Base-by-base conservation (phyloP, 2,888 invertebrate species). In the Nymphalis urticae region DNA sequence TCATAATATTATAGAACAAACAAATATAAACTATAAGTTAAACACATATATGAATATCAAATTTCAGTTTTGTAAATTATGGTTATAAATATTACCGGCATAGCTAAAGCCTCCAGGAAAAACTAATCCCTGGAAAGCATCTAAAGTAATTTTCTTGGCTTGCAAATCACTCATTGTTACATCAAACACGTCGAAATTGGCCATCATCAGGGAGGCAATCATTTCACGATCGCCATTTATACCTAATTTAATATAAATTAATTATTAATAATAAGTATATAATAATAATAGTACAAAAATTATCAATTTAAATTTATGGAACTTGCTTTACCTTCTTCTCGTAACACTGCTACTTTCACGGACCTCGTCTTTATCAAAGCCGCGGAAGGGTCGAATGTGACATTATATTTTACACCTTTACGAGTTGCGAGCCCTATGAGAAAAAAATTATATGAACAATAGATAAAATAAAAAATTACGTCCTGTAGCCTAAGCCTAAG, bases 61-160 rank as follows among this genome's bases (percentile, higher is more conserved):
- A 13, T 42, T 42, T 9, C 3, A 9, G 3, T 42, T 42, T 36
- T 8, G 36, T 36, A 1, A 36, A 42, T 9, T 42, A 27, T 27
- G 27, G 1, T 4, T 16, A n/a, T 24, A 19, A 64, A 60, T 77
- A 5, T 32, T 86, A 96, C 98, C 98, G 56, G 98, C 99, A 87
- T 98, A 99, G 87, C 98, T 99, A 87, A 99, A 99, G n/a, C 99
- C 99, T 58, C 98, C 99, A 0, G 99, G 99, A 85, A 99, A 99
- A 61, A 98, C 95, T 17, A 99, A 82, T 1, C 99, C 99, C 75
- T 95, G 94, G 91, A 98, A 99, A 27, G 94, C 90, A 71, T 97
- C 96, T 48, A 98, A 89, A 2, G 94, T 95, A 2, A 97, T 94
- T 78, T 93, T 94, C 48, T 95, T 95, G 71, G 92, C 92, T 56